Evolutionary conservation across 2,113 vertebrate species (phyloP).

Genomic region (Ciconia boyciana): DNA sequence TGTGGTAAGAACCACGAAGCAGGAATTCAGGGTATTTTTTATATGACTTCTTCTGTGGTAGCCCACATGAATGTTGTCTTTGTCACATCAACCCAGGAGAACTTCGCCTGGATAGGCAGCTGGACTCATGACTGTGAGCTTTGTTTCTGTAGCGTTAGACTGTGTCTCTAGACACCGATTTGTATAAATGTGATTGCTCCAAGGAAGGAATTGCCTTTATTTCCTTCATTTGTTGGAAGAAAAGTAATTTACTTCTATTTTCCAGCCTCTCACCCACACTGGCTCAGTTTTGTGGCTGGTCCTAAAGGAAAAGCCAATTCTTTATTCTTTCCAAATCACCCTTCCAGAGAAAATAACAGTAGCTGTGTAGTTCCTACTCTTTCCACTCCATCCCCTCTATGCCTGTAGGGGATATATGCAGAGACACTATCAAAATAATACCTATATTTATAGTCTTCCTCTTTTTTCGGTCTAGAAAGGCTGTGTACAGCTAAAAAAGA

Average conservation of each 20-base stretch:
- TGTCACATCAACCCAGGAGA: not conserved
- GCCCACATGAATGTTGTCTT: not conserved
- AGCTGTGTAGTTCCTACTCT: not conserved
- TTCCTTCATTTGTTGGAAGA: constrained; percentile 6
- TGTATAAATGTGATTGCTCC: not conserved
- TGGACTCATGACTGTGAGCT: not conserved
- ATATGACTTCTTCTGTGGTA: not conserved
- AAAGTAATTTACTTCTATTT: constrained; percentile 26
- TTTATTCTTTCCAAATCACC: not conserved
- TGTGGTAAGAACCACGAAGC: not conserved
- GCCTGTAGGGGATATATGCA: not conserved
- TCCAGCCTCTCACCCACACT: not conserved
- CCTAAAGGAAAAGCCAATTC: constrained; percentile 13
- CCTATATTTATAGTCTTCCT: not conserved
- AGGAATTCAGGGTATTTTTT: not conserved
- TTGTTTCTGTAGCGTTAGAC: not conserved
- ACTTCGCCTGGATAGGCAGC: not conserved
- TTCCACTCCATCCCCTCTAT: not conserved
- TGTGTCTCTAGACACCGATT: not conserved
- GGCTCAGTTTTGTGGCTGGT: not conserved
- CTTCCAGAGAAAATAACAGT: not conserved
- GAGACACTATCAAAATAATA: not conserved
- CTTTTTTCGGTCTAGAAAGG: not conserved
- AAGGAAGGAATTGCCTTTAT: constrained; percentile 15
- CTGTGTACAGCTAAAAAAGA: not conserved